Base-by-base conservation (phyloP, 2,888 invertebrate species). In the Nudaria mundana region DNA sequence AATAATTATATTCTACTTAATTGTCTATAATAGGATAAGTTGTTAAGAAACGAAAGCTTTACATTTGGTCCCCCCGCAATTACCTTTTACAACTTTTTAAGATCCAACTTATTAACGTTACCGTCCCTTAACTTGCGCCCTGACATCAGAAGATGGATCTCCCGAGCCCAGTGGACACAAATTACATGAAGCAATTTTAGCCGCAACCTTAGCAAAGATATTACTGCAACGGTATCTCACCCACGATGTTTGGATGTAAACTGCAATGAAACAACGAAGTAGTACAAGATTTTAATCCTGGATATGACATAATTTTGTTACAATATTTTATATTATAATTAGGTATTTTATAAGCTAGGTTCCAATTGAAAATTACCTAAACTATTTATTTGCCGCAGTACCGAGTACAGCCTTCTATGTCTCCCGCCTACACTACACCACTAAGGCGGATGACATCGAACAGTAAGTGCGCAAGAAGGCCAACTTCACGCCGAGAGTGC, bases 151-250 rank as follows among this genome's bases (percentile, higher is more conserved):
- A 78, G 78, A 82, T 71, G 67, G 71, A 82, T 79, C 64, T 64
- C 64, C 54, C 51, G 63, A 52, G 60, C 69, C 78, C 75, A 30
- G 63, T 37, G 44, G 45, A 45, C 57, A 71, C 80, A 84, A 86
- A 85, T 87, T 81, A 81, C 78, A 71, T 76, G 69, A 76, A 84
- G 79, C 81, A 85, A 86, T 86, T 82, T 76, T 69, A 68, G 71
- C 76, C 75, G 73, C 76, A 80, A 81, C 78, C 79, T 79, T 76
- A 71, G 79, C 75, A 79, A 81, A 71, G 76, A 76, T 76, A 81
- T 81, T 81, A 81, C 69, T 76, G 74, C 76, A 71, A 56, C 56
- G 78, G 76, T 76, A 78, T 82, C 71, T 74, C 71, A 64, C 70
- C 73, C 72, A 63, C 68, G 57, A 64, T 65, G 66, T 71, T 73